These are phyloP conservation scores for Drosophila aff. DNA, from an alignment of 1,140 invertebrate species.

Conservation along the genomic window DNA sequence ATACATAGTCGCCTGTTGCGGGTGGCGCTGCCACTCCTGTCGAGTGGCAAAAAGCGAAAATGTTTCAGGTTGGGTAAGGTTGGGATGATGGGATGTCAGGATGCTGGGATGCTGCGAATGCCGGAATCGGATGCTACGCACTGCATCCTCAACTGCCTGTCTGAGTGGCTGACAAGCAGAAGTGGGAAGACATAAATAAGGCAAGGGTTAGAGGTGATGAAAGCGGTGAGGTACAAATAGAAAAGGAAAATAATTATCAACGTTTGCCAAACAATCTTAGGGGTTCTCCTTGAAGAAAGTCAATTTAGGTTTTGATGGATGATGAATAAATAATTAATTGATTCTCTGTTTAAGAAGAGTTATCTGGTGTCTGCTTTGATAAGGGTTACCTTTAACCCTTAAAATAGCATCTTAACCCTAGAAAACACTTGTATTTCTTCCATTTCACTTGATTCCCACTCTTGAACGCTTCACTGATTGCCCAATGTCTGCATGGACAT, in stretches of 20 bases:
- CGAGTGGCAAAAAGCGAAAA: slow-evolving; percentile 26
- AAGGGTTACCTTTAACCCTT: too few species aligned
- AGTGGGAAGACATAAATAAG: slow-evolving; percentile 32
- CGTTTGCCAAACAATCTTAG: slow-evolving; percentile 4
- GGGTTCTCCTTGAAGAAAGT: neutral
- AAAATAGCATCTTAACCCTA: neutral
- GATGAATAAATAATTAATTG: neutral
- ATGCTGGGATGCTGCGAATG: slow-evolving; percentile 7
- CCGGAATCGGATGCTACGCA: slow-evolving; percentile 57
- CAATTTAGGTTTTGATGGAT: neutral
- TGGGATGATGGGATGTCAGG: slow-evolving; percentile 31
- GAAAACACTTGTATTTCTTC: neutral
- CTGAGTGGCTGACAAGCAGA: slow-evolving; percentile 36
- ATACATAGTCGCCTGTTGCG: slow-evolving; percentile 65
- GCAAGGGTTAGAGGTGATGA: slow-evolving; percentile 36
- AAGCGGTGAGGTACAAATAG: slow-evolving; percentile 1
- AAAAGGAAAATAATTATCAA: slow-evolving; percentile 31
- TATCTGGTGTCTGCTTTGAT: neutral
- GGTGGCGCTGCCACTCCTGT: slow-evolving; percentile 23
- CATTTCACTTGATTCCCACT: neutral
- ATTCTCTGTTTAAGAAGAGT: neutral
- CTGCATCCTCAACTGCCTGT: slow-evolving; percentile 59
- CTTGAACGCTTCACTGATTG: slow-evolving; percentile 8
- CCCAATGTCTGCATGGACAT: neutral
- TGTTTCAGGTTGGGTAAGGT: slow-evolving; percentile 25